Percentiles rank a stretch among this genome's conserved stretches.
Evolutionary conservation across 2,797 vertebrate genomes (phyloP).

Genomic region (Macrochelys suwanniensis): DNA sequence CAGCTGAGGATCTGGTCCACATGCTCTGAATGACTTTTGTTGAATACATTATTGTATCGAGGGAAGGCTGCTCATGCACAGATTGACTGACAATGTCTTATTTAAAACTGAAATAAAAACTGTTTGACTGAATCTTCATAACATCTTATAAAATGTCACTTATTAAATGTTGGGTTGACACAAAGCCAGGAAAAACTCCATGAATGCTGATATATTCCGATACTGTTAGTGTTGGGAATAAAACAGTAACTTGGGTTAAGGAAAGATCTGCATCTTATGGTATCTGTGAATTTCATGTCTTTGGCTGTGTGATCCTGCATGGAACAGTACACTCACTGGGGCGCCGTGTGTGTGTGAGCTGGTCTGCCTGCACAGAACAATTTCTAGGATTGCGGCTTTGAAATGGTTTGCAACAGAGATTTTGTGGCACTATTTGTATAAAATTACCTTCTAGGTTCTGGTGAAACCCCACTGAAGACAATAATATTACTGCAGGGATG

Average conservation of each 20-base stretch:
- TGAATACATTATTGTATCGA: not conserved
- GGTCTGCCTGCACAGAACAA: constrained; percentile 43
- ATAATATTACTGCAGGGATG: constrained; percentile 54
- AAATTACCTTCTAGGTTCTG: constrained; percentile 62
- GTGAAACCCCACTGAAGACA: constrained; percentile 20
- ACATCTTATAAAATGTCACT: constrained; percentile 26
- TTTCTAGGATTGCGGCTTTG: constrained; percentile 37
- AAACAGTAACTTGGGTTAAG: not conserved
- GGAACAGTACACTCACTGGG: constrained; percentile 39
- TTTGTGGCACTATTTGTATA: constrained; percentile 44
- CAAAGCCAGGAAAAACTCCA: constrained; percentile 12
- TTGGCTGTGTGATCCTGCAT: not conserved
- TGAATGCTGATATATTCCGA: not conserved
- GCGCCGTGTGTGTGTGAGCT: constrained; percentile 38
- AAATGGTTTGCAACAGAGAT: constrained; percentile 17
- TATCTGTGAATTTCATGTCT: constrained; percentile 50
- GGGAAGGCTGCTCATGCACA: constrained; percentile 49
- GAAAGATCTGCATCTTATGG: not conserved
- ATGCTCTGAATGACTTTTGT: constrained; percentile 5
- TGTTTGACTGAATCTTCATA: not conserved
- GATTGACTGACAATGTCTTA: constrained; percentile 47
- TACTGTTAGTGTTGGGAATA: not conserved
- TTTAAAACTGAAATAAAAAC: constrained; percentile 11
- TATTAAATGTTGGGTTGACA: constrained; percentile 26
- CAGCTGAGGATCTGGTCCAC: constrained; percentile 25